phyloP scores from a whole-genome alignment of 2,113 vertebrate genomes.

The Mus pahari region DNA sequence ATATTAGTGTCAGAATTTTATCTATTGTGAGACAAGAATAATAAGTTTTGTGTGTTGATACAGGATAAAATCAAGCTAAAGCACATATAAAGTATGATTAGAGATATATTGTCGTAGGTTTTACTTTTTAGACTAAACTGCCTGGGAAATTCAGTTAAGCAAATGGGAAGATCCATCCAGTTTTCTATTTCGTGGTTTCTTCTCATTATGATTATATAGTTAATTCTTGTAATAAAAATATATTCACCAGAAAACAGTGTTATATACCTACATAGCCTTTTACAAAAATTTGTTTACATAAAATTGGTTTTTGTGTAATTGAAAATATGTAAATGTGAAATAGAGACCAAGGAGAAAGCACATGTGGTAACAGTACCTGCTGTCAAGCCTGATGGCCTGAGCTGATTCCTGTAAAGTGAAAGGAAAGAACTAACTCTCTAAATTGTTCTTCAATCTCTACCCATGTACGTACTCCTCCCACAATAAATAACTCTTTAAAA shows the following conservation, averaged over 20 bases:
- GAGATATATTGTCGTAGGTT: background rate
- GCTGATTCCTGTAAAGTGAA: background rate
- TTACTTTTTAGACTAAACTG: background rate
- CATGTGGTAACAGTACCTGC: background rate
- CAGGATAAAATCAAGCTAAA: background rate
- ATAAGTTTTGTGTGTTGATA: background rate
- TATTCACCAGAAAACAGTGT: background rate
- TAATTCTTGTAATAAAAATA: background rate
- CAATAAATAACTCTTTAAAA: background rate
- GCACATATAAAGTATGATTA: background rate
- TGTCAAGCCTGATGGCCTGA: background rate
- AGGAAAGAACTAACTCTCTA: background rate
- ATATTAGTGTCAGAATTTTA: background rate
- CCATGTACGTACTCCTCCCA: background rate
- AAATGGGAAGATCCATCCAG: background rate
- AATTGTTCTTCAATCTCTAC: background rate
- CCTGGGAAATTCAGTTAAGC: background rate
- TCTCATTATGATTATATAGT: background rate
- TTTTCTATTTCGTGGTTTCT: background rate
- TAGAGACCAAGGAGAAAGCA: background rate
- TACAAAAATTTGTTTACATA: background rate
- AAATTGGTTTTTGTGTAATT: background rate
- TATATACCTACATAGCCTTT: background rate
- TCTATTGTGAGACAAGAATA: background rate
- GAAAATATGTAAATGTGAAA: background rate